Evolutionary conservation across 2,888 invertebrate species (phyloP).

Genomic region (Andrena marginata): DNA sequence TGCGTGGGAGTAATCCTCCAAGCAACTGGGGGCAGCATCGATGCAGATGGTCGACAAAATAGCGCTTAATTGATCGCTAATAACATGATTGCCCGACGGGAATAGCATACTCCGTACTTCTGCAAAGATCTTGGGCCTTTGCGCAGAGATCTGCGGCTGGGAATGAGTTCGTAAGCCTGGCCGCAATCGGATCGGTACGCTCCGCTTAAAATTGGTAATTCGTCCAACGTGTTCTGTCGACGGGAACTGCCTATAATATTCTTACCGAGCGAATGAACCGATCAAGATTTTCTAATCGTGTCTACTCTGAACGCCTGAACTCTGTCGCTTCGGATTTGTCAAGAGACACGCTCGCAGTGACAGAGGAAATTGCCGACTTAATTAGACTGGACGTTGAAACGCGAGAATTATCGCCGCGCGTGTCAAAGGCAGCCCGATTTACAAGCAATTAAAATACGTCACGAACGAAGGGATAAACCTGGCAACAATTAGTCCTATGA

Average conservation of each 20-base stretch:
- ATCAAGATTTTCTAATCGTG: too few relatives aligned
- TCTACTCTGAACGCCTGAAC: too few relatives aligned
- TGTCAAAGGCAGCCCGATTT: background rate
- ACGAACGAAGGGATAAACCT: background rate
- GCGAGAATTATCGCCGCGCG: background rate
- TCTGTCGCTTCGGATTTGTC: too few relatives aligned
- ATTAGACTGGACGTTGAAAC: background rate
- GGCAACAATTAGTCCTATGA: slow-evolving; percentile 12
- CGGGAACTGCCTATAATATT: too few relatives aligned
- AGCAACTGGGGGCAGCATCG: background rate
- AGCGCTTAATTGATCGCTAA: slow-evolving; percentile 5
- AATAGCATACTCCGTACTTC: background rate
- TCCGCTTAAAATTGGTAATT: slow-evolving; percentile 15
- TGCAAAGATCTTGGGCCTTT: background rate
- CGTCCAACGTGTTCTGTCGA: background rate
- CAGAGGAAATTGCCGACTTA: background rate
- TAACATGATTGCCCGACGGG: background rate
- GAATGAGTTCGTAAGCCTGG: background rate
- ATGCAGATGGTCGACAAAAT: slow-evolving; percentile 3
- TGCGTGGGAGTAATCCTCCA: background rate
- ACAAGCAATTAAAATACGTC: background rate
- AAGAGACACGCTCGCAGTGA: too few relatives aligned
- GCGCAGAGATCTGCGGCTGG: background rate
- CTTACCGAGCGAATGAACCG: too few relatives aligned
- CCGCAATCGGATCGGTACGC: background rate